Evolutionary conservation across 1,140 invertebrate genomes (phyloP).

Genomic region (Drosophila seguyi): DNA sequence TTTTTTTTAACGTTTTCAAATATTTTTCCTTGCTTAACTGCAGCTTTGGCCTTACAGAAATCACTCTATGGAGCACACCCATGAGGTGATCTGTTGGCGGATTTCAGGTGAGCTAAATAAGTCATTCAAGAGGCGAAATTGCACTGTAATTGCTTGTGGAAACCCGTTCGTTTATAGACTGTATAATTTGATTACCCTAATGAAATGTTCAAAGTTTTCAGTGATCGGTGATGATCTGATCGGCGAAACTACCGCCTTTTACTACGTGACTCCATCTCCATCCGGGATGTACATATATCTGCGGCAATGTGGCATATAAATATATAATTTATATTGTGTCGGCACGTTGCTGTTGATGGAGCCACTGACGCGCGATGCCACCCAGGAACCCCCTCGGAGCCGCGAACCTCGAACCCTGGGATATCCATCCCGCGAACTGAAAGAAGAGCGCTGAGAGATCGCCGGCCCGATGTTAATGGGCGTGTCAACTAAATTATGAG

Average conservation of each 20-base stretch:
- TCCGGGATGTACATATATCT: conserved; percentile 27
- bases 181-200: conserved; percentile 45
- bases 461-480: conserved; percentile 69
- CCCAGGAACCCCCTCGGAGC: conserved; percentile 45
- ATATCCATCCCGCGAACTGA: conserved; percentile 5
- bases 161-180: conserved; percentile 48
- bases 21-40: too few species aligned
- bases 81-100: not conserved
- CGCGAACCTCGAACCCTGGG: conserved; percentile 12
- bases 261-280: conserved; percentile 45
- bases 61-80: too few species aligned
- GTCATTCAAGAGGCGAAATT: conserved; percentile 21
- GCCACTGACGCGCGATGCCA: conserved; percentile 77
- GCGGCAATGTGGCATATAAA: conserved; percentile 40
- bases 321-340: conserved; percentile 82
- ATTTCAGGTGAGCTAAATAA: conserved; percentile 22
- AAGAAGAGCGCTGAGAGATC: conserved; percentile 14
- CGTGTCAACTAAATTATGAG: conserved; percentile 83
- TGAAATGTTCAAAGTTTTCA: conserved; percentile 47
- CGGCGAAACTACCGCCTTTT: conserved; percentile 10
- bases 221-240: conserved; percentile 29
- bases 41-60: not conserved
- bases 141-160: conserved; percentile 29
- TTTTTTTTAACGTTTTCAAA: too few species aligned
- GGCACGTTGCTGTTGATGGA: conserved; percentile 73